Evolutionary conservation across 2,888 invertebrate genomes (phyloP).

Genomic region (Amphipyra tragopoginis): DNA sequence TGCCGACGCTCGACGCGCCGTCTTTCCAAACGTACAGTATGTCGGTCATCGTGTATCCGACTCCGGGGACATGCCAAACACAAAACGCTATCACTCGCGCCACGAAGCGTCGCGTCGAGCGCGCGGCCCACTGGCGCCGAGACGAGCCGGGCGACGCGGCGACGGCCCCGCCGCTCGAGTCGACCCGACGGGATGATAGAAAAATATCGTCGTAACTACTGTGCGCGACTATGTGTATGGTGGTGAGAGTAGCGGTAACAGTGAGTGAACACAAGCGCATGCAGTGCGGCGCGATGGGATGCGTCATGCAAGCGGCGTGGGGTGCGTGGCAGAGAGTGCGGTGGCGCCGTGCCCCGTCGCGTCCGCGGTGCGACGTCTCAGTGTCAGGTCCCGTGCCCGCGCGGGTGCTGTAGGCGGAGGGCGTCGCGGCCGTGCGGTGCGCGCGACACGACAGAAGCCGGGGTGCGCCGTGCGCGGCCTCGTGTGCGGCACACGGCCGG

Average conservation of each 20-base stretch:
- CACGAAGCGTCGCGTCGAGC: conserved; percentile 61
- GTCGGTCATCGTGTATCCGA: conserved; percentile 99
- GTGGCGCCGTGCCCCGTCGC: conserved; percentile 52
- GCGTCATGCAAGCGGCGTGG: conserved; percentile 18
- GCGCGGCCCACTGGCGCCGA: conserved; percentile 43
- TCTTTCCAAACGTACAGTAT: conserved; percentile 99
- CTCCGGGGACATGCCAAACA: conserved; percentile 91
- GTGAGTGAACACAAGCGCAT: conserved; percentile 38
- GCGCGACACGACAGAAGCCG: conserved; percentile 71
- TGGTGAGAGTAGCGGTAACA: conserved; percentile 1
- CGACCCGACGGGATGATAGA: conserved; percentile 65
- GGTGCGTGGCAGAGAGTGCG: conserved; percentile 24
- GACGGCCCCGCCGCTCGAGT: conserved; percentile 39
- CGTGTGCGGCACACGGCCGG: conserved; percentile 59
- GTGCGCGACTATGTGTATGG: conserved; percentile 49
- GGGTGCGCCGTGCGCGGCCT: conserved; percentile 63
- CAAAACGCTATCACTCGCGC: conserved; percentile 81
- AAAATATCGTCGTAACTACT: conserved; percentile 62
- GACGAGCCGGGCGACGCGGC: conserved; percentile 46
- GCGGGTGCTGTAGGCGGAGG: conserved; percentile 53
- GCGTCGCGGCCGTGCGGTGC: conserved; percentile 53
- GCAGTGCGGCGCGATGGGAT: conserved; percentile 27
- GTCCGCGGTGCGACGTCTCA: conserved; percentile 46
- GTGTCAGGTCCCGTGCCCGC: conserved; percentile 46
- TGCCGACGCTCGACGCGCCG: conserved; percentile 97